Conservation (phyloP, 2,888 invertebrate genomes). For the Caenorhabditis doughertyi region DNA sequence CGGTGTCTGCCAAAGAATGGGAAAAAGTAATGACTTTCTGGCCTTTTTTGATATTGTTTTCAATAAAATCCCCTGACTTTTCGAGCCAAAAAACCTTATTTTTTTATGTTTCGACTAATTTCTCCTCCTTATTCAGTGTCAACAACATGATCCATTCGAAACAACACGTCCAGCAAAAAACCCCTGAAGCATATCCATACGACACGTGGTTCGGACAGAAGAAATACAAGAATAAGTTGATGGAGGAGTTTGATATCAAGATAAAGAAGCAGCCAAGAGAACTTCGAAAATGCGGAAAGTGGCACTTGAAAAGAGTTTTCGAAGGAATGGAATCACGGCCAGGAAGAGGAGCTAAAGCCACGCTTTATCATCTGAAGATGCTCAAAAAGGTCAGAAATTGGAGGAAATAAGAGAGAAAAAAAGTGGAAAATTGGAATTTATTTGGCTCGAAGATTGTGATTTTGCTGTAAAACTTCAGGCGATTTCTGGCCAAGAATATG, state of each 20-base stretch:
- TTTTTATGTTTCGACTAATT: not conserved
- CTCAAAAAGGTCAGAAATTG: constrained; percentile 17
- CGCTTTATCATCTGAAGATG: constrained; percentile 20
- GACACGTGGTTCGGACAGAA: not conserved
- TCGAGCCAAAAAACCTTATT: no score
- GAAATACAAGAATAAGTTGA: not conserved
- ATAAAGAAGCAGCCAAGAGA: not conserved
- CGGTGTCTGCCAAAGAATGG: no score
- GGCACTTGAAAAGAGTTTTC: constrained; percentile 15
- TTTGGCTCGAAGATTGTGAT: no score
- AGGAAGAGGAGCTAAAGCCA: not conserved
- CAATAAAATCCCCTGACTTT: no score
- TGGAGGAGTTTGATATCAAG: not conserved
- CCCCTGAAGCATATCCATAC: not conserved
- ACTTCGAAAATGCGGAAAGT: constrained; percentile 14
- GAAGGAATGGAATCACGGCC: not conserved
- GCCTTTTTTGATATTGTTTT: no score
- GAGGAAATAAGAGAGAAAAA: no score
- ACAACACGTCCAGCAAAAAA: not conserved
- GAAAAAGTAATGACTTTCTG: no score
- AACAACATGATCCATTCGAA: not conserved
- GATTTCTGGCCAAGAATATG: no score
- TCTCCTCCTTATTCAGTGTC: not conserved
- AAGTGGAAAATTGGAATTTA: no score
- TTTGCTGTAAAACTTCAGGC: no score